Percentiles rank a stretch among this genome's conserved stretches.
These are phyloP conservation scores for Coregonus suidteri DNA, from an alignment of 2,797 vertebrate species.

Conservation along the genomic window DNA sequence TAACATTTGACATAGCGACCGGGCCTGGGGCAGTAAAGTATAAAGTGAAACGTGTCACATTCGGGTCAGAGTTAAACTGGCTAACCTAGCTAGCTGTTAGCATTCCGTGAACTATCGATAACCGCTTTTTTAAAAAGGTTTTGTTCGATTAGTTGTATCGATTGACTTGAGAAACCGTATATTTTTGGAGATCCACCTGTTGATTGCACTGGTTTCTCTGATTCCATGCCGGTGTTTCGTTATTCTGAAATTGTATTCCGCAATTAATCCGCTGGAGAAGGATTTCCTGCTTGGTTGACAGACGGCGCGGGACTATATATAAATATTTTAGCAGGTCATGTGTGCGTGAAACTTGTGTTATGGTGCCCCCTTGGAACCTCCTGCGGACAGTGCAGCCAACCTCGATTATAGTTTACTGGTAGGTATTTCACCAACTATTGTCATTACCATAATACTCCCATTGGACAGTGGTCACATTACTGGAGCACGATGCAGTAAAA, in stretches of 20 bases:
- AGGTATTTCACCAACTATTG: neutral
- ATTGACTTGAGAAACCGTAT: no score
- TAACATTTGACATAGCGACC: neutral
- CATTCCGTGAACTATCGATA: neutral
- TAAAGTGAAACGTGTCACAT: constrained; percentile 51
- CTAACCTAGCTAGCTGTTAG: neutral
- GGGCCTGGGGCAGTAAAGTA: neutral
- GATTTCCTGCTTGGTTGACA: constrained; percentile 51
- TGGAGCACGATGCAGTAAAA: neutral
- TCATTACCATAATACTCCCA: no score
- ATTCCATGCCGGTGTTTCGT: constrained; percentile 47
- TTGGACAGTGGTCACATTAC: no score
- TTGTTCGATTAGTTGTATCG: neutral
- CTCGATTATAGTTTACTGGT: neutral
- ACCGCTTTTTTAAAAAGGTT: neutral
- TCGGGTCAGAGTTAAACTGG: constrained; percentile 5
- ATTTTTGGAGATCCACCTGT: constrained; percentile 51
- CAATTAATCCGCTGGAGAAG: constrained; percentile 13
- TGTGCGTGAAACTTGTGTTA: neutral
- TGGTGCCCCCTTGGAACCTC: constrained; percentile 4
- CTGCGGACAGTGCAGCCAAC: neutral
- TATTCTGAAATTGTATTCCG: neutral
- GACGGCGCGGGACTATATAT: constrained; percentile 2
- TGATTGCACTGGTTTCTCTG: constrained; percentile 28
- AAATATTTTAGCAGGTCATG: neutral